These are phyloP conservation scores for Metellina segmentata DNA, from an alignment of 2,888 invertebrate genomes.

Conservation along the genomic window DNA sequence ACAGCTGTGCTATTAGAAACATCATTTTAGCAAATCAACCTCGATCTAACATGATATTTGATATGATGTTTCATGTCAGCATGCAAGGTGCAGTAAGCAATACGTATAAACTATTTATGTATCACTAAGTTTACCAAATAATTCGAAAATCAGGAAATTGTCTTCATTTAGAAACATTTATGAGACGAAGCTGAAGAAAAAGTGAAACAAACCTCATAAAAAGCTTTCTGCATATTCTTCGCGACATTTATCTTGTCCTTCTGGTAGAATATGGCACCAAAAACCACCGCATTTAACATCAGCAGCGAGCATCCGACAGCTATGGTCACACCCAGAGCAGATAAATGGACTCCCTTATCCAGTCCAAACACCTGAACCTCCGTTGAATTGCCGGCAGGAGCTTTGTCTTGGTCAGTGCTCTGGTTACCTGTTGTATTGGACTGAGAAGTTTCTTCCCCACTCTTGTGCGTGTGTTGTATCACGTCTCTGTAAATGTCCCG, in stretches of 20 bases:
- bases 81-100: too few relatives aligned
- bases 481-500: slow-evolving; percentile 82
- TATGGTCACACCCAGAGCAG: slow-evolving; percentile 96
- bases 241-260: slow-evolving; percentile 76
- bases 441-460: neutral
- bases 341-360: slow-evolving; percentile 86
- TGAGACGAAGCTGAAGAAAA: neutral
- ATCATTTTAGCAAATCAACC: too few relatives aligned
- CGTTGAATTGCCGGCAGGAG: neutral
- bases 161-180: too few relatives aligned
- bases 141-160: too few relatives aligned
- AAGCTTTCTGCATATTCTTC: slow-evolving; percentile 64
- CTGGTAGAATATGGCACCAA: slow-evolving; percentile 78
- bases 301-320: slow-evolving; percentile 83
- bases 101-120: too few relatives aligned
- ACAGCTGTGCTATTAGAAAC: too few relatives aligned
- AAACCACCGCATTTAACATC: slow-evolving; percentile 77
- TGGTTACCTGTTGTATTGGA: neutral
- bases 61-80: too few relatives aligned
- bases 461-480: neutral
- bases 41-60: too few relatives aligned
- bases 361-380: slow-evolving; percentile 56
- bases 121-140: too few relatives aligned
- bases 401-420: neutral
- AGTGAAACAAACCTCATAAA: slow-evolving; percentile 45